Evolutionary conservation across 2,888 invertebrate species (phyloP).

Genomic region (Scaptomyza cyrtandrae): DNA sequence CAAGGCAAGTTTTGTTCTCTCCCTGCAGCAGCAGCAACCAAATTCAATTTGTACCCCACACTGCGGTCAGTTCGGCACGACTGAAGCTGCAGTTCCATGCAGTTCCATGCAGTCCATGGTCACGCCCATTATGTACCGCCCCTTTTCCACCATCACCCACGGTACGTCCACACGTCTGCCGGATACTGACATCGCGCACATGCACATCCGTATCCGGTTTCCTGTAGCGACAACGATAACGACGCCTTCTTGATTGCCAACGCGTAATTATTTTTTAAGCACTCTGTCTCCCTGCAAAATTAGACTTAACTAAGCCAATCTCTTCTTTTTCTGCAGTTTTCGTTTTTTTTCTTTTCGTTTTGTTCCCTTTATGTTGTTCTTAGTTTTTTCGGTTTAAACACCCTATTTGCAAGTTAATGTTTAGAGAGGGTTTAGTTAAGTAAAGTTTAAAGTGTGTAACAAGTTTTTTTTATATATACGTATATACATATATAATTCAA

Average conservation of each 20-base stretch:
- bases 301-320: conserved; percentile 76
- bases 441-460: too few relatives aligned
- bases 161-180: conserved; percentile 30
- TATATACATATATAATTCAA: too few relatives aligned
- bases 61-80: conserved; percentile 38
- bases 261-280: conserved; percentile 80
- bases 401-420: neutral
- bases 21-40: conserved; percentile 49
- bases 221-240: conserved; percentile 66
- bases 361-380: conserved; percentile 6
- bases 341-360: too few relatives aligned
- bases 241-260: conserved; percentile 72
- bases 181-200: conserved; percentile 76
- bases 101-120: conserved; percentile 12
- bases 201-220: conserved; percentile 71
- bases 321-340: neutral
- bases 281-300: conserved; percentile 73
- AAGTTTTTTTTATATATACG: too few relatives aligned
- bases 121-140: conserved; percentile 29
- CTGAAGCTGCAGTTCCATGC: conserved; percentile 9
- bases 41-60: conserved; percentile 78
- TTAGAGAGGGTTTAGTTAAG: neutral
- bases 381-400: neutral
- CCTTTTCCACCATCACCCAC: neutral
- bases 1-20: conserved; percentile 58